phyloP scores from a whole-genome alignment of 2,113 vertebrate genomes.

The Puma concolor region DNA sequence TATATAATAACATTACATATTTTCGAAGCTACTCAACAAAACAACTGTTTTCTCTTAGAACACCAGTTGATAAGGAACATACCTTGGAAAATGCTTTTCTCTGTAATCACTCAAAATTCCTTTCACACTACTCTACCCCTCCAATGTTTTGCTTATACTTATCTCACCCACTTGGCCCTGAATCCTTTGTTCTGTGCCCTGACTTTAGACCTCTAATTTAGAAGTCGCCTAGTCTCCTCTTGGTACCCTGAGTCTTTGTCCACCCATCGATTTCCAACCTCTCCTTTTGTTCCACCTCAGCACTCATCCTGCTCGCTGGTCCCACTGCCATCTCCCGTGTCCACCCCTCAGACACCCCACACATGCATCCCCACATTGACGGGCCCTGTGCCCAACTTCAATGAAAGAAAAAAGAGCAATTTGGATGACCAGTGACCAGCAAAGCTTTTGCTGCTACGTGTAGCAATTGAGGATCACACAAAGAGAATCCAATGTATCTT shows the following conservation, averaged over 20 bases:
- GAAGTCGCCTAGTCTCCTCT: background rate
- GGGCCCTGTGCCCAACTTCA: background rate
- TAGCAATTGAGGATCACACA: background rate
- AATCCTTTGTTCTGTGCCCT: background rate
- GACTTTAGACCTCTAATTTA: background rate
- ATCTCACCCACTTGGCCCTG: background rate
- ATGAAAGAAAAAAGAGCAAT: background rate
- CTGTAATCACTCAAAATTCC: background rate
- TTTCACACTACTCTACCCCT: background rate
- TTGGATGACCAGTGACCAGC: background rate
- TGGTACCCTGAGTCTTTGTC: background rate
- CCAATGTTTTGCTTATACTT: background rate
- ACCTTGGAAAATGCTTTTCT: background rate
- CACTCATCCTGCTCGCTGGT: background rate
- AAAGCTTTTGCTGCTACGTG: background rate
- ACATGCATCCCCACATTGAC: background rate
- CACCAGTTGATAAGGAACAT: background rate
- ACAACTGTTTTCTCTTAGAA: background rate
- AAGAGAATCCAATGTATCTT: conserved; percentile 11
- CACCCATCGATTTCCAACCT: background rate
- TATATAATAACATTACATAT: background rate
- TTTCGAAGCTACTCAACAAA: background rate
- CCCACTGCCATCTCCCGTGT: background rate
- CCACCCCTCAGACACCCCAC: background rate
- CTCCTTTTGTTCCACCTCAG: background rate